Conservation (phyloP, 2,113 vertebrate genomes). For the Balaeniceps rex region DNA sequence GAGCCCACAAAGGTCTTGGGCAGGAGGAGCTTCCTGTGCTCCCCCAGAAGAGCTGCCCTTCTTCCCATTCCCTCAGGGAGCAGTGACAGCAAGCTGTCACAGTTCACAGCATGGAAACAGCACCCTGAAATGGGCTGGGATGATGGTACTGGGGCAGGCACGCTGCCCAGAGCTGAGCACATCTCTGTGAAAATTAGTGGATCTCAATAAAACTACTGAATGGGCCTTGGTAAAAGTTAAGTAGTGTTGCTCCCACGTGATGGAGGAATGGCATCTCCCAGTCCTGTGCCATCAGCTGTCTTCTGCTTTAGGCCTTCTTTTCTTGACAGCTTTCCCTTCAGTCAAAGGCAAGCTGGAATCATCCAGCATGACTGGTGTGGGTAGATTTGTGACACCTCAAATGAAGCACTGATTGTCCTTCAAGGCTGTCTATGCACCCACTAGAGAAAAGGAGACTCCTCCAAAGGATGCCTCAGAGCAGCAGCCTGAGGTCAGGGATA, state of each 20-base stretch:
- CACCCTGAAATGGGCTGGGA: neutral
- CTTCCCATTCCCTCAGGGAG: neutral
- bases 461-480: neutral
- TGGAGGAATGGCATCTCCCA: neutral
- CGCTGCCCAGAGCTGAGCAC: neutral
- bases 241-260: neutral
- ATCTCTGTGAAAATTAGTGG: neutral
- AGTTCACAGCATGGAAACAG: neutral
- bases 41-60: neutral
- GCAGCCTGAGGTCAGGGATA: neutral
- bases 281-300: neutral
- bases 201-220: neutral
- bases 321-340: neutral
- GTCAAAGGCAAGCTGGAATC: neutral
- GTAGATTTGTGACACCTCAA: neutral
- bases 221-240: neutral
- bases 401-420: neutral
- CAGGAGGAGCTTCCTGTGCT: neutral
- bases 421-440: neutral
- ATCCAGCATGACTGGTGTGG: neutral
- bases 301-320: neutral
- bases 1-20: neutral
- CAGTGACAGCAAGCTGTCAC: neutral
- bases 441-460: neutral
- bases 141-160: neutral